Base-by-base conservation (phyloP, 2,113 vertebrate species). In the Macquaria australasica region DNA sequence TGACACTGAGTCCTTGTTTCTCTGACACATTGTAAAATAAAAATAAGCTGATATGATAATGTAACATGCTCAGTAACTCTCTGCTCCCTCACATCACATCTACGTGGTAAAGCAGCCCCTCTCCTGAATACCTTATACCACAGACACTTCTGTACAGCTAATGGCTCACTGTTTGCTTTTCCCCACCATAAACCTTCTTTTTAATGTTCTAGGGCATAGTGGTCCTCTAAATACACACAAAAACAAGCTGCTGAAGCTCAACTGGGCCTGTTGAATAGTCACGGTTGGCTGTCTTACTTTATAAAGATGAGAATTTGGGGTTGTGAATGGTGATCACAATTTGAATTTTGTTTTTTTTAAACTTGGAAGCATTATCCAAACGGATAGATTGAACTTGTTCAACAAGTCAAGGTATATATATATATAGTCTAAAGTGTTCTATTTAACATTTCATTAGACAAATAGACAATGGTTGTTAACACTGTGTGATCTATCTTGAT, bases 151-250 rank as follows among this genome's bases (percentile, higher is more conserved):
- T 34, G 50, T 62, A 37, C 50, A 72, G 75, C 70, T 92, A 92
- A 92, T 93, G 85, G 88, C 39, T 68, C 76, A 48, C 67, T 91
- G 89, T 94, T 93, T 93, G 86, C 73, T 88, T 90, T 93, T 82
- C 77, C 74, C 37, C 4, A 37, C 73, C 72, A 88, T 92, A 88
- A 94, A 91, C 31, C 70, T 73, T 77, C 21, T 82, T 80, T 81
- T 70, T 10, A 56, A 70, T 84, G 12, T 88, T n/a, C 45, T 69
- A n/a, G 50, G 34, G 67, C 75, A 71, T 6, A 8, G 48, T 56
- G 64, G 31, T 12, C n/a, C 50, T 73, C 37, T 12, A 56, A 18
- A 72, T 21, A 14, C 64, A 76, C 50, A 81, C 34, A 74, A 69
- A 78, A 34, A 84, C 37, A 75, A 74, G 41, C 20, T 34, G 31